phyloP scores from a whole-genome alignment of 2,797 vertebrate species.

The Mareca penelope region DNA sequence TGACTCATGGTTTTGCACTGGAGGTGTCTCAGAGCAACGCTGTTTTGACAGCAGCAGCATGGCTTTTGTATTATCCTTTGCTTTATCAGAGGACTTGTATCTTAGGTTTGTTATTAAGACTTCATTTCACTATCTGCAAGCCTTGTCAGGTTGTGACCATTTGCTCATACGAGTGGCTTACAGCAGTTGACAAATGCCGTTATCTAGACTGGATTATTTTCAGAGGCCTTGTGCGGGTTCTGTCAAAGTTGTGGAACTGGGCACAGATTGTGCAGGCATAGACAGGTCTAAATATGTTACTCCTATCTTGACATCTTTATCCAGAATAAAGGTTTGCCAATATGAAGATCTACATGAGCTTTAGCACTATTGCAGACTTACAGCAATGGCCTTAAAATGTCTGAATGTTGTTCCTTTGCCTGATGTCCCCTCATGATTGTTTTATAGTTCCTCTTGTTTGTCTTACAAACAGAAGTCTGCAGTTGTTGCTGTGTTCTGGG shows the following conservation, averaged over 20 bases:
- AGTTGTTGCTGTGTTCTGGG: background rate
- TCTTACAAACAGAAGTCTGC: background rate
- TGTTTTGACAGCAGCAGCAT: background rate
- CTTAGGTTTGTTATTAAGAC: slow-evolving; percentile 10
- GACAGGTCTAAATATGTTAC: background rate
- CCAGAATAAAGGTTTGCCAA: background rate
- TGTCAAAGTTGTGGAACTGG: background rate
- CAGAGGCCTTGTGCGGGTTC: background rate
- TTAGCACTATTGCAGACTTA: background rate
- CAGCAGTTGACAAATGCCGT: background rate
- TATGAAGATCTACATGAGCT: background rate
- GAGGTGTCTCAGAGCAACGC: background rate
- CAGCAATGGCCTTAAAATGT: background rate
- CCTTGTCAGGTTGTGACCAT: slow-evolving; percentile 24
- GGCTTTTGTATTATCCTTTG: background rate
- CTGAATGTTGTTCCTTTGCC: background rate
- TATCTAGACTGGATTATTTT: slow-evolving; percentile 8
- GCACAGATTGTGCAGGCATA: background rate
- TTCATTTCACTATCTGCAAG: slow-evolving; percentile 16
- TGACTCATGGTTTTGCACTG: background rate
- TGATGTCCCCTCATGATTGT: background rate
- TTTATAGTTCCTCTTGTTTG: background rate
- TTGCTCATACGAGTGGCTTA: background rate
- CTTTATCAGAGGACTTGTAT: slow-evolving; percentile 13
- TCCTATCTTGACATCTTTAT: background rate